phyloP scores from a whole-genome alignment of 2,888 invertebrate genomes.

The Morpho deidamia region DNA sequence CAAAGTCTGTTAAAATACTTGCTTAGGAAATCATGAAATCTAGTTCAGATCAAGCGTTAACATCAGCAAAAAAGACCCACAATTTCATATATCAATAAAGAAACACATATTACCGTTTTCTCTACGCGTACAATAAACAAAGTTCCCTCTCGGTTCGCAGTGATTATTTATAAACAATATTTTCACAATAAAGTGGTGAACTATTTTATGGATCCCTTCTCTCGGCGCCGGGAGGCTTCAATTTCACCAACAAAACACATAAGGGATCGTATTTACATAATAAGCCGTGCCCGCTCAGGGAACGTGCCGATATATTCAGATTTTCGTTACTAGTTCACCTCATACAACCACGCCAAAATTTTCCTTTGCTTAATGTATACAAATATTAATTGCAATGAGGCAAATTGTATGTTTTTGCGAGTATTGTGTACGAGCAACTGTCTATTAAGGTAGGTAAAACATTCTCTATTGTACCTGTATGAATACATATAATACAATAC shows the following conservation, averaged over 20 bases:
- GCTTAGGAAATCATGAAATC: too few species aligned
- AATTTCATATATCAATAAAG: not conserved
- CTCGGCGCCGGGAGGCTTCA: slow-evolving; percentile 32
- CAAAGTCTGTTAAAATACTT: too few species aligned
- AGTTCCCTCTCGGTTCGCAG: not conserved
- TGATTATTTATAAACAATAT: slow-evolving; percentile 19
- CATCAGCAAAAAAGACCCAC: too few species aligned
- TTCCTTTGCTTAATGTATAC: slow-evolving; percentile 43
- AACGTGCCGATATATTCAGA: slow-evolving; percentile 50
- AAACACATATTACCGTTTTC: not conserved
- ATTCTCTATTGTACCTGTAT: not conserved
- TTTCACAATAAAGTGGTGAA: slow-evolving; percentile 18
- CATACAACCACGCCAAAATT: slow-evolving; percentile 48
- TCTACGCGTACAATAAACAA: slow-evolving; percentile 1
- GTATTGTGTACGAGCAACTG: slow-evolving; percentile 33
- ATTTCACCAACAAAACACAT: slow-evolving; percentile 62
- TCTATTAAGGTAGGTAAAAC: not conserved
- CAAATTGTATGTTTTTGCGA: slow-evolving; percentile 10
- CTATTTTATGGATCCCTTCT: slow-evolving; percentile 19
- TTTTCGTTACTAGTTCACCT: slow-evolving; percentile 64
- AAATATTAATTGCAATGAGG: slow-evolving; percentile 33
- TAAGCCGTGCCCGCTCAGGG: slow-evolving; percentile 50
- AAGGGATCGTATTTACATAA: slow-evolving; percentile 65
- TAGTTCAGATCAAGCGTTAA: too few species aligned
- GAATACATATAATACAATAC: not conserved